These are phyloP conservation scores for Drosophila pseudotalamancana DNA, from an alignment of 2,888 invertebrate species.

Conservation along the genomic window DNA sequence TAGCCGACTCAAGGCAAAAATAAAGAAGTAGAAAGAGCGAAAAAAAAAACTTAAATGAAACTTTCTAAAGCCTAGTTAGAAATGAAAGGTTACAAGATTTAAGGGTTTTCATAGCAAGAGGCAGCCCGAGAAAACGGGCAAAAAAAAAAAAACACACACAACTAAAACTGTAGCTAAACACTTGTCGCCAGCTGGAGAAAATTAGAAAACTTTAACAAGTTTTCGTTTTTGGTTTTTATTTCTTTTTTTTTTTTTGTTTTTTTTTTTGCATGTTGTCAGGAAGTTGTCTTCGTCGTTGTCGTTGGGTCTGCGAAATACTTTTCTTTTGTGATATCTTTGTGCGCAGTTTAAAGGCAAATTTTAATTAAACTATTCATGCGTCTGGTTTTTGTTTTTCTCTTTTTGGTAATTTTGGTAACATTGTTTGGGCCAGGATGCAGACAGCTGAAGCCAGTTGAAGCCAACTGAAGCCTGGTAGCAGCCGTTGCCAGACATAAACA, in stretches of 20 bases:
- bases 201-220: slow-evolving; percentile 69
- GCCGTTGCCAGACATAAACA: slow-evolving; percentile 71
- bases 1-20: slow-evolving; percentile 28
- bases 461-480: slow-evolving; percentile 17
- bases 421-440: slow-evolving; percentile 14
- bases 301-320: slow-evolving; percentile 28
- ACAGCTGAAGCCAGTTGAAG: no score
- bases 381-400: no score
- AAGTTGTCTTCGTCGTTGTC: slow-evolving; percentile 23
- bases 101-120: slow-evolving; percentile 63
- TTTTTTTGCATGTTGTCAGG: slow-evolving; percentile 30
- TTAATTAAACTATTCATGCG: slow-evolving; percentile 76
- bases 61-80: slow-evolving; percentile 62
- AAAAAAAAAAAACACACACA: slow-evolving; percentile 4
- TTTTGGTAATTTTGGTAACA: no score
- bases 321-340: slow-evolving; percentile 52
- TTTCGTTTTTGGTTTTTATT: slow-evolving; percentile 36
- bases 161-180: slow-evolving; percentile 54
- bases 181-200: slow-evolving; percentile 66
- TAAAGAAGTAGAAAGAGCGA: background rate
- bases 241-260: slow-evolving; percentile 28
- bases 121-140: slow-evolving; percentile 1
- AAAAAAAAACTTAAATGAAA: slow-evolving; percentile 25
- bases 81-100: slow-evolving; percentile 68
- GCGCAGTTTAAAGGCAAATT: slow-evolving; percentile 71